phyloP scores from a whole-genome alignment of 2,888 invertebrate genomes.

The Choreutis nemorana region DNA sequence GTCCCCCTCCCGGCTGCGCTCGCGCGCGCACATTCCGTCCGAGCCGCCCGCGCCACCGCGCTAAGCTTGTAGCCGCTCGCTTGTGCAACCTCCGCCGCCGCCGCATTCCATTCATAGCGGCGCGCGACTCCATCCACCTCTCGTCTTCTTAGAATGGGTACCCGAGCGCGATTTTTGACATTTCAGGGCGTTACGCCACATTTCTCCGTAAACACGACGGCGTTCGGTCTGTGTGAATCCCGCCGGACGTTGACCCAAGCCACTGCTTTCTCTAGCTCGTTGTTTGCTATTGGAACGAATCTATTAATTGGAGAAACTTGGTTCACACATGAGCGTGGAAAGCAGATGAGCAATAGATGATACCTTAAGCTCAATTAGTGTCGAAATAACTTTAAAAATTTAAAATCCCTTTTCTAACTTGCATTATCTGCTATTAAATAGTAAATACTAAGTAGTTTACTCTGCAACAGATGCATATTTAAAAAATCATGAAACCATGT shows the following conservation, averaged over 20 bases:
- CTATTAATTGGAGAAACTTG: conserved; percentile 66
- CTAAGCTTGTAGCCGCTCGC: conserved; percentile 44
- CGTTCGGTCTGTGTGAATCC: conserved; percentile 54
- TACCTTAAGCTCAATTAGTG: too few relatives aligned
- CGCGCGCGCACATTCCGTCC: conserved; percentile 37
- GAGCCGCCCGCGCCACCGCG: conserved; percentile 24
- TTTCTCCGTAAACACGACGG: conserved; percentile 57
- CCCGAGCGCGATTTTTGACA: conserved; percentile 48
- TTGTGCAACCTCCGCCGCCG: conserved; percentile 57
- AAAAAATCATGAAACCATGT: too few relatives aligned
- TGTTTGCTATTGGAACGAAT: conserved; percentile 66
- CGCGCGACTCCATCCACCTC: conserved; percentile 21
- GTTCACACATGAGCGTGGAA: conserved; percentile 64
- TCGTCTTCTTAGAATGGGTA: conserved; percentile 40
- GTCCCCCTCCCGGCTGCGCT: conserved; percentile 7
- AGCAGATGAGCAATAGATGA: too few relatives aligned
- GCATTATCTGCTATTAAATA: too few relatives aligned
- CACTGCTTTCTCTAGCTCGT: conserved; percentile 58
- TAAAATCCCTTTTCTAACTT: too few relatives aligned
- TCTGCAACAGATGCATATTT: too few relatives aligned
- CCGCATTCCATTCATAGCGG: conserved; percentile 64
- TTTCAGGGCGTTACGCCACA: conserved; percentile 59
- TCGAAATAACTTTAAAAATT: too few relatives aligned
- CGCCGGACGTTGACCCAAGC: conserved; percentile 55
- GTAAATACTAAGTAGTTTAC: too few relatives aligned